Conservation (phyloP, 2,797 vertebrate species). For the Eupleurogrammus muticus region DNA sequence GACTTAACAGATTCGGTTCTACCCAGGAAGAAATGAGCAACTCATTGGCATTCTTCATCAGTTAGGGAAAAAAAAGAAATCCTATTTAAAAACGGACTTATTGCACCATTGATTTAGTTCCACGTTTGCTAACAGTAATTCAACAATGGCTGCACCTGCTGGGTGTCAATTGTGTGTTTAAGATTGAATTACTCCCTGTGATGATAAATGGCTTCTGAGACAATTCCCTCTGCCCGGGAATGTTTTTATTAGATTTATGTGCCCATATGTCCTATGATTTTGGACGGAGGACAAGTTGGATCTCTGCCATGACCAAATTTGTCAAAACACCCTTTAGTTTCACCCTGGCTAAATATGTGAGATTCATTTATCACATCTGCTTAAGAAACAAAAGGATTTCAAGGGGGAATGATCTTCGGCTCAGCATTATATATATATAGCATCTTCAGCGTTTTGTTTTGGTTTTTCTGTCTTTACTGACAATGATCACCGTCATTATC, state of each 20-base stretch:
- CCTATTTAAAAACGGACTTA: not conserved
- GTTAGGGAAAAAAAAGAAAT: conserved; percentile 4
- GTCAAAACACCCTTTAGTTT: conserved; percentile 12
- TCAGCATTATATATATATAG: not conserved
- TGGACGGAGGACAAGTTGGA: conserved; percentile 19
- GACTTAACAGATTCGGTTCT: not conserved
- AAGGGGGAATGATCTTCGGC: not conserved
- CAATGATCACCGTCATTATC: too few relatives aligned
- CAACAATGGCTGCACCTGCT: conserved; percentile 21
- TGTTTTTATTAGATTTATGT: conserved; percentile 36
- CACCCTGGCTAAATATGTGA: conserved; percentile 7
- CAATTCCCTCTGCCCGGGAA: not conserved
- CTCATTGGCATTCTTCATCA: not conserved
- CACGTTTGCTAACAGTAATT: conserved; percentile 1
- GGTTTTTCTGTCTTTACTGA: not conserved
- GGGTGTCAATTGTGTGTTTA: not conserved
- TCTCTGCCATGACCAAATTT: conserved; percentile 8
- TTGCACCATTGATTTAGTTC: not conserved
- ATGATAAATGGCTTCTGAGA: conserved; percentile 30
- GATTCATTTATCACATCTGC: conserved; percentile 12
- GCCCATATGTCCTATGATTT: not conserved
- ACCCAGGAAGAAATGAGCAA: not conserved
- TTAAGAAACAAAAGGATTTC: not conserved
- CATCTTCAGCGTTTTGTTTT: not conserved
- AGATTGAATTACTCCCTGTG: not conserved